Evolutionary conservation across 2,113 vertebrate genomes (phyloP), one percentile per base, ranked within the genome.

Genomic region (Centropristis striata): DNA sequence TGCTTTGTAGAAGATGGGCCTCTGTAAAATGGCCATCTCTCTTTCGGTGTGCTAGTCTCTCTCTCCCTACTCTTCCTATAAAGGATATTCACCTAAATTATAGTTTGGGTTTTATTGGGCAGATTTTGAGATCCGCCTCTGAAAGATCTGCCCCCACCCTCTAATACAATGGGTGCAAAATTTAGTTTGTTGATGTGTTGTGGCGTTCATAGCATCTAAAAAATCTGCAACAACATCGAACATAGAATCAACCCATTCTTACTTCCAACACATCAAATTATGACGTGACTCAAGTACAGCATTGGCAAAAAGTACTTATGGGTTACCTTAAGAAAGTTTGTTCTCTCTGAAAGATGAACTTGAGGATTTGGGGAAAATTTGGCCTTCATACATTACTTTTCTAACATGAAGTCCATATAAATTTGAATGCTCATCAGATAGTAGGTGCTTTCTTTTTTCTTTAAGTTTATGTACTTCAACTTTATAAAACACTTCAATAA

Each of bases 1-100:
- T 78, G 84, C 72, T 88, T 67, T 59, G 53, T 74, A 86, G 79
- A 86, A 79, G 75, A 81, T 86, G 81, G 58, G 65, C 70, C 80
- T 81, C 79, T 80, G 68, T 81, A 64, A 77, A 81, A 83, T 71
- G 73, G 50, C 55, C 71, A 82, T 87, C 53, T 86, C 54, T 79
- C 55, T 67, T 74, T 85, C 14, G 12, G 39, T 53, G n/a, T 49
- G 36, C 5, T 66, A 6, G n/a, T 71, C 28, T 23, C 25, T 37
- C 63, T 68, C 51, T 42, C 37, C 42, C 23, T 36, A 11, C 21
- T 47, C 15, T 53, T 41, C n/a, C 46, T 50, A 37, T 67, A 51
- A 80, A 77, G 28, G 16, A 54, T 55, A 12, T 59, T 61, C 13
- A 25, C 8, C 16, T 20, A 59, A 75, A 69, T 72, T 46, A 69